Base-by-base conservation (phyloP, 2,797 vertebrate genomes). In the Sarcoramphus papa region DNA sequence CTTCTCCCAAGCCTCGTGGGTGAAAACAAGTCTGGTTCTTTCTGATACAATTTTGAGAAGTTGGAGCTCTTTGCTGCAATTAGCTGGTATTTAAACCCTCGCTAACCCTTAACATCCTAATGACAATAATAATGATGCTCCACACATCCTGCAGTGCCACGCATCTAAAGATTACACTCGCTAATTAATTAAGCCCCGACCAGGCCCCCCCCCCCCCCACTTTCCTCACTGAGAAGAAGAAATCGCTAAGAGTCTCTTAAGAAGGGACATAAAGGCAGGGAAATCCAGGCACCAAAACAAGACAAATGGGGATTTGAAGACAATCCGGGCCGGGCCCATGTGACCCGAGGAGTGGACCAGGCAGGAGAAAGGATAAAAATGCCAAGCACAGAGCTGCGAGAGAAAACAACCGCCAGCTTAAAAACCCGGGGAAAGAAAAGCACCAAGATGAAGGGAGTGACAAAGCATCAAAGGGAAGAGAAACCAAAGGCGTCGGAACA, bases 391-490 rank as follows among this genome's bases (percentile, higher is more conserved):
- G 65, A 87, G 88, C 18, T 1, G 91, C 14, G 30, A 73, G 67
- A 72, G 83, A 89, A 94, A 96, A 89, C 94, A 91, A 93, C 70
- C 69, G 47, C 70, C 91, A 92, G 94, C 91, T 93, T 93, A 53
- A 88, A 82, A 94, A 91, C 56, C 3, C 22, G 21, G 64, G 80
- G 27, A 85, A 95, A 96, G 92, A 94, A 96, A 97, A 93, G 93
- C 95, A 88, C 94, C 94, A 93, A 96, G 96, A 97, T 97, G 96
- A 96, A 97, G 96, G 94, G 95, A 97, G 93, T 65, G 90, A 97
- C 96, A 97, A 95, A 96, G 96, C 95, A 96, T 97, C 96, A 96
- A 96, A 97, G 97, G 92, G 97, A 85, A 76, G 91, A 95, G 93
- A 94, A 97, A 92, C 97, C 96, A 95, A 97, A 97, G 96, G 94